Evolutionary conservation across 2,113 vertebrate species (phyloP), one percentile per base, ranked within the genome.

Genomic region (Paradoxurus hermaphroditus): DNA sequence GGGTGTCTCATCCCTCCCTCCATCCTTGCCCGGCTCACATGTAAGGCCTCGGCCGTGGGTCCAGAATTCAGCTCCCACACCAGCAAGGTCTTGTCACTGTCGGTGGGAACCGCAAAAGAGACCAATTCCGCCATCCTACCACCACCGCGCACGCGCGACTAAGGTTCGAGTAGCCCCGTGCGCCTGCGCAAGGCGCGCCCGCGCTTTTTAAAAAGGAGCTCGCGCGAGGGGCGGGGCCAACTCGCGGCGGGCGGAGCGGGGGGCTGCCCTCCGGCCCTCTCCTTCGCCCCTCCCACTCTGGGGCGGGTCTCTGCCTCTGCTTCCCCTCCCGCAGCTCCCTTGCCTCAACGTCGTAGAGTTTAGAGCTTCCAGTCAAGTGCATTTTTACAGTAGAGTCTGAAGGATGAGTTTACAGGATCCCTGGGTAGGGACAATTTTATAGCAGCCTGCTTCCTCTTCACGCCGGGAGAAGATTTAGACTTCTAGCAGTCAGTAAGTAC

Each of bases 41-140:
- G 84, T 68, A 96, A 86, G 46, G 49, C 98, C 96, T 99, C 98
- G 0, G 97, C 36, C 49, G 88, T 90, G 13, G 7, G 79, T 25
- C 29, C 5, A 98, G 97, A 34, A 98, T 97, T 97, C 93, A 99
- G 98, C 19, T 99, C 98, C 99, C 99, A 99, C 8, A 99, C 98
- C 83, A 99, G 98, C 88, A 99, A 67, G 2, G 98, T 99, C 95
- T 98, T 99, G 7, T 97, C 98, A 56, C 97, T 97, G 62, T 98
- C 98, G 0, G 41, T 9, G 0, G 99, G 99, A 19, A 99, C 98
- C 49, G 81, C 93, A 77, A 99, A 99, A 36, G 98, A 98, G 23
- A 99, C 19, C 25, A 99, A 29, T 82, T 99, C 99, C 19, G 98
- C 98, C 63, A 99, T 98, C 98, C 98, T 8, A 12, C 86, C 78